Base-by-base conservation (phyloP, 1,140 invertebrate species). In the Holotrichia oblita region DNA sequence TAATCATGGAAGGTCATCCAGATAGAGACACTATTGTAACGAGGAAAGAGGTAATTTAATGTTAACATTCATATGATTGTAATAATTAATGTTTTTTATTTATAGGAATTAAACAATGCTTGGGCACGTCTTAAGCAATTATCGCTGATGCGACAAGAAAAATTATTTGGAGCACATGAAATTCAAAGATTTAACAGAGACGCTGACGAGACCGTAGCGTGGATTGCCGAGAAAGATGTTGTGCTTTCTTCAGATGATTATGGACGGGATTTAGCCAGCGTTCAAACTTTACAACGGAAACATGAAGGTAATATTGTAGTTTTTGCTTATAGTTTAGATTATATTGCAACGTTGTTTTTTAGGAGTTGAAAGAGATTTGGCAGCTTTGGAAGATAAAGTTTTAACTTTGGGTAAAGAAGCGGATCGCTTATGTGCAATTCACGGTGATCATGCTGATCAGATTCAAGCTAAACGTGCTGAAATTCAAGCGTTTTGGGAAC, bases 181-280 rank as follows among this genome's bases (percentile, higher is more conserved):
- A 99, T 99, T 82, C 98, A 99, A 89, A 91, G 97, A 77, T 99
- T 99, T 87, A 99, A 99, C 88, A 93, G 98, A 72, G 98, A 99
- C 89, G 98, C 98, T 7, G 98, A 99, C 87, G 98, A 99, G 87
- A 99, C 98, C 2, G 97, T 99, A 86, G 96, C 97, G 10, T 99
- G 99, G 99, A 99, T 99, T 81, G 95, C 95, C 44, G 98, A 99
- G 89, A 99, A 99, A 87, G 98, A 99, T 85, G 94, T 96, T 0
- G 95, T 99, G 0, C 89, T 99, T 3, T 98, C 97, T 0, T 96
- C 96, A 0, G 98, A 99, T 84, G 98, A 99, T 85, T 99, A 97
- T 86, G 98, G 98, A 14, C 91, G 98, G 12, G 98, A 99, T 87
- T 89, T 99, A 76, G 98, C 97, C n/a, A 98, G 96, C 82, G 98